phyloP scores from a whole-genome alignment of 2,797 vertebrate genomes.

The Danio tinwini region DNA sequence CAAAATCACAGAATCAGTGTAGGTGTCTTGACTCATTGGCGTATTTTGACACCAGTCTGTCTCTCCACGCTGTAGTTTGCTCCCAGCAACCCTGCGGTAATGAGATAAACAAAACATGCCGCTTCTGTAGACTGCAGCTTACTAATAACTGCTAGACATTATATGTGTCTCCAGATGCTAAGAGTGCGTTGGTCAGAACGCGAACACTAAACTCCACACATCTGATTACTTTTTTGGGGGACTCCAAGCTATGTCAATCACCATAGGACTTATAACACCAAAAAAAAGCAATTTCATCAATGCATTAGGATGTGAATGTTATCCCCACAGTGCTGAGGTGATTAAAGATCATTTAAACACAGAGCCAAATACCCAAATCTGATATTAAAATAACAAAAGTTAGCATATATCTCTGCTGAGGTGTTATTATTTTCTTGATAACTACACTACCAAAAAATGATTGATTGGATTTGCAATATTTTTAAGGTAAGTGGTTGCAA shows the following conservation, averaged over 20 bases:
- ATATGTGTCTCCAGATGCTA: not conserved
- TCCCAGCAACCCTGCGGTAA: conserved; percentile 7
- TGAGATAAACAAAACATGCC: conserved; percentile 17
- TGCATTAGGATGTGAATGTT: not conserved
- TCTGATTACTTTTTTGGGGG: not conserved
- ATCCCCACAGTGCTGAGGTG: not conserved
- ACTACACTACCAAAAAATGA: too few species aligned
- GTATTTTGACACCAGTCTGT: conserved; percentile 26
- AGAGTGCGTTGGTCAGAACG: not conserved
- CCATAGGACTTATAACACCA: not conserved
- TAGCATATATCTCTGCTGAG: too few species aligned
- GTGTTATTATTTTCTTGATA: too few species aligned
- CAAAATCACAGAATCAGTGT: not conserved
- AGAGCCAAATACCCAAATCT: conserved; percentile 1
- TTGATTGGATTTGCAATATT: too few species aligned
- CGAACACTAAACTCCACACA: not conserved
- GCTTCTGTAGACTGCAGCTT: not conserved
- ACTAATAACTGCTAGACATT: conserved; percentile 5
- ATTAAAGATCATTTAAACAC: not conserved
- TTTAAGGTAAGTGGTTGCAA: too few species aligned
- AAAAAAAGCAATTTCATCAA: not conserved
- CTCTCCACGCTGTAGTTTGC: not conserved
- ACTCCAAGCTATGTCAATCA: not conserved
- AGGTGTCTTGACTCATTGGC: conserved; percentile 15
- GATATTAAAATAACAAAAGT: not conserved